Base-by-base conservation (phyloP, 2,113 vertebrate genomes). In the Brachyistius frenatus region DNA sequence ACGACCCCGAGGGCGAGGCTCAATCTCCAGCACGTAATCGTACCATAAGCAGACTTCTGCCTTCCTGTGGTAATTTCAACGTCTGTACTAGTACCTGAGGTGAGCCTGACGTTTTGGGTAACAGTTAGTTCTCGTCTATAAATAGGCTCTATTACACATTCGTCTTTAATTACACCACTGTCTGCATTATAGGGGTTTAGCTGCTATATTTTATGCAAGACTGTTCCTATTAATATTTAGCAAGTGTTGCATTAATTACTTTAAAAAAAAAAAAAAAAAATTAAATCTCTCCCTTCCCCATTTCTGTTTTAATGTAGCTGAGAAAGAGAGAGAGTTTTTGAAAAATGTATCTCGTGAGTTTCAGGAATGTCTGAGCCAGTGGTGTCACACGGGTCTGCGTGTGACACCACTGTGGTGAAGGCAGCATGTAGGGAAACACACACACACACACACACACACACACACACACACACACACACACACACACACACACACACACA, bases 191-290 rank as follows among this genome's bases (percentile, higher is more conserved):
- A 90, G 95, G 94, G 95, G 95, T 97, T 97, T 97, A 96, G 95
- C 96, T 92, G 94, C 96, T 95, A 97, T 97, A 96, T 99, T 97
- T 98, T 97, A 98, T 97, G 96, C 96, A 96, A 94, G 95, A 95
- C 96, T 95, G 93, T 96, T 96, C 95, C 94, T 96, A 96, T 99
- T 98, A 98, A 98, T 98, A 98, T 98, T 98, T 96, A 97, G 96
- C 93, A 96, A 96, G 95, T 96, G 96, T 96, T 95, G 96, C 96
- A 97, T 98, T 98, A 98, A 98, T 99, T 97, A 98, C 96, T 96
- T 95, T 57, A 75, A 96, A 97, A 97, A 97, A 97, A 97, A 97
- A 97, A n/a, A n/a, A n/a, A n/a, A n/a, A n/a, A n/a, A n/a, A n/a
- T n/a, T n/a, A n/a, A n/a, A 94, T 96, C 94, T 95, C 95, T 95